Conservation (phyloP, 2,113 vertebrate genomes). For the Megatriorchis doriae region DNA sequence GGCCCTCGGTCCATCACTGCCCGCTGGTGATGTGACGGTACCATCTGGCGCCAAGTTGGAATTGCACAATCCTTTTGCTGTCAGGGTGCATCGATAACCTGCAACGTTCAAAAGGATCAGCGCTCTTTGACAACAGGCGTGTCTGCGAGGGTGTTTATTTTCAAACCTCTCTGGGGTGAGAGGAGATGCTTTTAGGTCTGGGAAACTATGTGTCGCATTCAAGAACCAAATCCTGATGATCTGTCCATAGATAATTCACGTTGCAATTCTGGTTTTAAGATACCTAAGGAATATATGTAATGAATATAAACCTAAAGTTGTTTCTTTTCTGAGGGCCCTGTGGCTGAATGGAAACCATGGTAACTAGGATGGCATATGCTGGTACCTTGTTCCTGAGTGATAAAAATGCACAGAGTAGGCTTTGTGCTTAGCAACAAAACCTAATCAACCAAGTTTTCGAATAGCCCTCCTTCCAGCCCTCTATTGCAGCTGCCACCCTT, state of each 20-base stretch:
- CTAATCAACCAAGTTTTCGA: constrained; percentile 5
- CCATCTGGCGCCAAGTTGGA: background rate
- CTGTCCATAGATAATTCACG: background rate
- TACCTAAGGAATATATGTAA: constrained; percentile 28
- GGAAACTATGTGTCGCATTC: background rate
- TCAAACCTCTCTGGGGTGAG: background rate
- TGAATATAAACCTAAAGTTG: constrained; percentile 56
- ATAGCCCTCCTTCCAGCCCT: background rate
- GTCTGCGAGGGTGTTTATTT: constrained; percentile 2
- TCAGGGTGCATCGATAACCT: background rate
- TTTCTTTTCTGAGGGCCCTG: constrained; percentile 51
- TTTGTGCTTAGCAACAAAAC: constrained; percentile 48
- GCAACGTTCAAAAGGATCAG: background rate
- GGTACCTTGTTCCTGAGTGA: constrained; percentile 35
- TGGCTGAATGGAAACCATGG: constrained; percentile 67
- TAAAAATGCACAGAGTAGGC: constrained; percentile 45
- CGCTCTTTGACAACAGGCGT: constrained; percentile 8
- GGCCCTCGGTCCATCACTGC: background rate
- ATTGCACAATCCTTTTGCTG: background rate
- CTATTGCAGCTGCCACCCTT: background rate
- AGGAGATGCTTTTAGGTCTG: background rate
- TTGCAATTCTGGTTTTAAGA: background rate
- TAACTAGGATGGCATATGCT: constrained; percentile 29
- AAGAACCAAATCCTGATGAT: background rate
- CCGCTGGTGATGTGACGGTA: background rate